A percentile compares a stretch with the other conserved stretches of the same genome.
Conservation (phyloP, 2,888 invertebrate species). For the Brachynemurus nebulosus region DNA sequence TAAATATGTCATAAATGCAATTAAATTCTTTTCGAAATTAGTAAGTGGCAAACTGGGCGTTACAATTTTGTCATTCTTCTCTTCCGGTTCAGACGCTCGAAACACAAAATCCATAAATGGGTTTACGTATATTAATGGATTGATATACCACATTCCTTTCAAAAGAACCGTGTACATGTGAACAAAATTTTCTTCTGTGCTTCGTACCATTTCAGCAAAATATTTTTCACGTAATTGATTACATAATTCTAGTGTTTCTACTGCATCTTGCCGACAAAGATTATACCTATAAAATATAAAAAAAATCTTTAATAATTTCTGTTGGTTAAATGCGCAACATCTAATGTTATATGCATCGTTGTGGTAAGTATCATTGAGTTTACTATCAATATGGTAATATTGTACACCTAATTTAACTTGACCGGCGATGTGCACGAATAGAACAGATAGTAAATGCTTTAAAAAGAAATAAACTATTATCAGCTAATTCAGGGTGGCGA, state of each 20-base stretch:
- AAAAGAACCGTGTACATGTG: constrained; percentile 49
- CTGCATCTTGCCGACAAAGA: constrained; percentile 46
- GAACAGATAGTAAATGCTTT: too few relatives aligned
- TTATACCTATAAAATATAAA: constrained; percentile 45
- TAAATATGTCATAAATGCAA: constrained; percentile 25
- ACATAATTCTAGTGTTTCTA: constrained; percentile 48
- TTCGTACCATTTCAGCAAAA: constrained; percentile 44
- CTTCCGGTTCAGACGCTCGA: constrained; percentile 13
- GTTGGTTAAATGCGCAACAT: too few relatives aligned
- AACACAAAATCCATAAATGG: constrained; percentile 36
- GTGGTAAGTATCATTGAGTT: too few relatives aligned
- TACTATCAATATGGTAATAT: too few relatives aligned
- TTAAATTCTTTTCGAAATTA: constrained; percentile 13
- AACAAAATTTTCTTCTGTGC: constrained; percentile 46
- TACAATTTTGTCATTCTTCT: constrained; percentile 5
- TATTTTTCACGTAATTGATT: constrained; percentile 42
- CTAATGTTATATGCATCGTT: too few relatives aligned
- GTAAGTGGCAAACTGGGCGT: neutral
- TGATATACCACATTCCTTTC: constrained; percentile 53
- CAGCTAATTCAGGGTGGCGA: too few relatives aligned
- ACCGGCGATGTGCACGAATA: too few relatives aligned
- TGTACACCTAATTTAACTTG: too few relatives aligned
- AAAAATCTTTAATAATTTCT: too few relatives aligned
- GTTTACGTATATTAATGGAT: constrained; percentile 43
- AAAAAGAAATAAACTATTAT: too few relatives aligned